Percentiles rank a stretch among this genome's conserved stretches.
Evolutionary conservation across 2,888 invertebrate genomes (phyloP).

Genomic region (Fabriciana adippe): DNA sequence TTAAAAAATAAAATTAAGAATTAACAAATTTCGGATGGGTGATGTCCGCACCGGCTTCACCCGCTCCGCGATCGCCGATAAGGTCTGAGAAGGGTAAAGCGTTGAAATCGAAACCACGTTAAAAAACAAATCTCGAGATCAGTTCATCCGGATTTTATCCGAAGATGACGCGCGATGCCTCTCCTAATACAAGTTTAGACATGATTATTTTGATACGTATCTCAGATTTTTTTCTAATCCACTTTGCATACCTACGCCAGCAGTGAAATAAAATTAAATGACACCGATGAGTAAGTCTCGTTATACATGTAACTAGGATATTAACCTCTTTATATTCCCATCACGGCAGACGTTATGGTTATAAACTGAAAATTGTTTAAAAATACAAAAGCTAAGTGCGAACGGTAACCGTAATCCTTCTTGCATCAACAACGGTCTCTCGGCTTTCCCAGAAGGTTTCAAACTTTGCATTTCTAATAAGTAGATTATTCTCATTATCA

Average conservation of each 20-base stretch:
- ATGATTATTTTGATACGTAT: constrained; percentile 64
- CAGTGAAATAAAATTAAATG: constrained; percentile 56
- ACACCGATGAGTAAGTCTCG: constrained; percentile 61
- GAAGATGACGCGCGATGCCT: constrained; percentile 62
- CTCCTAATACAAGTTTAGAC: constrained; percentile 66
- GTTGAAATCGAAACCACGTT: constrained; percentile 73
- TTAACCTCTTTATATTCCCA: constrained; percentile 44
- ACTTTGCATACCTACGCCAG: constrained; percentile 61
- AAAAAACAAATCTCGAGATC: constrained; percentile 70
- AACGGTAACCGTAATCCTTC: constrained; percentile 45
- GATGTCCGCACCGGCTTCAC: constrained; percentile 54
- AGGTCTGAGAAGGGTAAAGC: constrained; percentile 72
- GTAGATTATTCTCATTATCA: constrained; percentile 41
- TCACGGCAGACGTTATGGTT: constrained; percentile 47
- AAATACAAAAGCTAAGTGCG: constrained; percentile 37
- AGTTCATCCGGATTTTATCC: constrained; percentile 67
- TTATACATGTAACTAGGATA: constrained; percentile 49
- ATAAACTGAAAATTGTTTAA: constrained; percentile 33
- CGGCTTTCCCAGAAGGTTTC: constrained; percentile 37
- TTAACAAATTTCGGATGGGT: constrained; percentile 75
- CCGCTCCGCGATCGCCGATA: constrained; percentile 64
- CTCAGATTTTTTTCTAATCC: constrained; percentile 55
- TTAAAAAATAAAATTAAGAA: constrained; percentile 67
- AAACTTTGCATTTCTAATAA: constrained; percentile 35
- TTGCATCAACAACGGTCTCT: constrained; percentile 40